These are phyloP conservation scores for Dendrolimus houi DNA, from an alignment of 2,888 invertebrate species.

Conservation along the genomic window DNA sequence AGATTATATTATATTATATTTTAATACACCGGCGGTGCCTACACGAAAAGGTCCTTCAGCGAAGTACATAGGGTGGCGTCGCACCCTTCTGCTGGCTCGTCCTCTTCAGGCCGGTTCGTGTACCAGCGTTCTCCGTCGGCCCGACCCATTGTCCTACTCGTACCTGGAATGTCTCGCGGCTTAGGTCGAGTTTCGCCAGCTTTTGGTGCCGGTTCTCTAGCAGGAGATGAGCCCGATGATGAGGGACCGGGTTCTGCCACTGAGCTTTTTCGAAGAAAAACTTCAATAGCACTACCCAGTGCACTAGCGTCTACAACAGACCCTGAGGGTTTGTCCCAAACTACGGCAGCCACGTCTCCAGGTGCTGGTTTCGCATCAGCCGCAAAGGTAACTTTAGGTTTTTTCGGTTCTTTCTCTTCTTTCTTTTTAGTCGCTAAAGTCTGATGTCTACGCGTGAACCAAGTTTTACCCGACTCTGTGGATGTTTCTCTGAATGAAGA, in stretches of 20 bases:
- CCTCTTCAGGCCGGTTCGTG: conserved; percentile 79
- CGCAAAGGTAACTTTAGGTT: conserved; percentile 75
- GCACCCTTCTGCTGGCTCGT: conserved; percentile 83
- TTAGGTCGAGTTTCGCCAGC: conserved; percentile 53
- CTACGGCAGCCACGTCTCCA: conserved; percentile 77
- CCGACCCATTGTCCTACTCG: conserved; percentile 30
- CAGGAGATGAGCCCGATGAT: conserved; percentile 31
- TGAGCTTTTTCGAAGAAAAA: conserved; percentile 81
- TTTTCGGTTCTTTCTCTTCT: conserved; percentile 66
- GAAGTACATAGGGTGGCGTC: conserved; percentile 90
- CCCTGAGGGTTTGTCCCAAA: conserved; percentile 86
- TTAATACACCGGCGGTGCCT: conserved; percentile 57
- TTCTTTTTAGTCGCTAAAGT: conserved; percentile 81
- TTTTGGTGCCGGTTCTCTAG: conserved; percentile 35
- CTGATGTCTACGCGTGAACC: conserved; percentile 87
- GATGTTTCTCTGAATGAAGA: conserved; percentile 79
- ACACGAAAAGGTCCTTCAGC: conserved; percentile 90
- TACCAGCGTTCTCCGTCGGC: conserved; percentile 75
- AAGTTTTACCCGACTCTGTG: conserved; percentile 76
- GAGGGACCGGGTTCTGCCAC: conserved; percentile 59
- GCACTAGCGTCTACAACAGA: conserved; percentile 88
- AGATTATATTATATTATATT: conserved; percentile 24
- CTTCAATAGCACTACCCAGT: conserved; percentile 89
- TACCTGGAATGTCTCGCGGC: conserved; percentile 44
- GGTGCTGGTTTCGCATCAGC: conserved; percentile 77